A percentile compares a stretch with the other conserved stretches of the same genome.
These are phyloP conservation scores for Brenthis ino DNA, from an alignment of 2,888 invertebrate genomes.

Conservation along the genomic window DNA sequence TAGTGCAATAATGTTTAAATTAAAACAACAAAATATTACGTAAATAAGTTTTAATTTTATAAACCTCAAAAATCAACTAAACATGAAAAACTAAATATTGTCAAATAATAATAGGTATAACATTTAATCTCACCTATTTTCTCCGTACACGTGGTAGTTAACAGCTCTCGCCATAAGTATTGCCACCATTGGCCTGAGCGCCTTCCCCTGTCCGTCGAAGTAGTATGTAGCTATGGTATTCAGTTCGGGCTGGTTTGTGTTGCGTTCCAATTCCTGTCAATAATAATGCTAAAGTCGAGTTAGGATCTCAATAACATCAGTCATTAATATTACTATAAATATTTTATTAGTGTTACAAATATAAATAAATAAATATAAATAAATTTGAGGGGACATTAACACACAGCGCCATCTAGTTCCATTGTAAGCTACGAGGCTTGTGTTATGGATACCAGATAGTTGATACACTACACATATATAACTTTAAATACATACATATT, in stretches of 20 bases:
- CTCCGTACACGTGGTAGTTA: slow-evolving; percentile 93
- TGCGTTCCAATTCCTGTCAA: slow-evolving; percentile 87
- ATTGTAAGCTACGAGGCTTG: no score
- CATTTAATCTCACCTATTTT: slow-evolving; percentile 85
- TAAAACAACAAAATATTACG: background rate
- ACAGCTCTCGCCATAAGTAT: slow-evolving; percentile 96
- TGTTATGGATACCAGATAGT: no score
- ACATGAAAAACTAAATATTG: background rate
- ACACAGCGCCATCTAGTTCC: no score
- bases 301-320: slow-evolving; percentile 53
- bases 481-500: no score
- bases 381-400: no score
- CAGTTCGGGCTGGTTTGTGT: slow-evolving; percentile 92
- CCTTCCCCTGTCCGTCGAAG: slow-evolving; percentile 99
- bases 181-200: slow-evolving; percentile 96
- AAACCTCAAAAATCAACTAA: background rate
- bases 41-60: background rate
- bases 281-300: slow-evolving; percentile 57
- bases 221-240: slow-evolving; percentile 97
- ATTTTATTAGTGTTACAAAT: no score
- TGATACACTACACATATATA: no score
- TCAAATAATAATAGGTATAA: background rate
- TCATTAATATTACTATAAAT: no score
- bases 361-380: no score
- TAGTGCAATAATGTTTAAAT: slow-evolving; percentile 4